Conservation (phyloP, 1,140 invertebrate species). For the Heterodera carotae region DNA sequence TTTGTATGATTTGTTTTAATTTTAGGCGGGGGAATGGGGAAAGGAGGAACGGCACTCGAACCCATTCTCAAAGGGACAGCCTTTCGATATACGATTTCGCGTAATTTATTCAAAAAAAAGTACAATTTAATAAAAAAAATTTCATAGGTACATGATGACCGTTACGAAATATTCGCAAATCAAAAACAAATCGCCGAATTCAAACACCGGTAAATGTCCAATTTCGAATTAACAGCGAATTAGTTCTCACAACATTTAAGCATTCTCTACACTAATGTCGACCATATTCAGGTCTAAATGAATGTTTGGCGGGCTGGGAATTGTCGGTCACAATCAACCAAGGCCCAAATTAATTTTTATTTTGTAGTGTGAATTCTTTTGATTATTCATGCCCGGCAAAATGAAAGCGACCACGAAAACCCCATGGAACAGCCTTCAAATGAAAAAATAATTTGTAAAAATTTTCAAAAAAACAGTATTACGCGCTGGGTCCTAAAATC, state of each 20-base stretch:
- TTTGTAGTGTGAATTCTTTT: too few relatives aligned
- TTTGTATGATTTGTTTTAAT: neutral
- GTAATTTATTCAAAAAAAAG: neutral
- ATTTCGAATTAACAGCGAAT: neutral
- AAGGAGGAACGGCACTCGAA: constrained; percentile 50
- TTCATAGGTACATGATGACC: constrained; percentile 40
- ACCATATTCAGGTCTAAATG: constrained; percentile 46
- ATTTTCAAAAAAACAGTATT: too few relatives aligned
- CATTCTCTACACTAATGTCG: constrained; percentile 26
- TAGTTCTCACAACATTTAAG: neutral
- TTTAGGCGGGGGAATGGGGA: constrained; percentile 43
- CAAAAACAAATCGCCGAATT: constrained; percentile 49
- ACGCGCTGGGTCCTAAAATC: too few relatives aligned
- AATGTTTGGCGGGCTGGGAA: too few relatives aligned
- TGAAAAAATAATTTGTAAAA: too few relatives aligned
- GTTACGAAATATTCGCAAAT: constrained; percentile 47
- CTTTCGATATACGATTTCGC: constrained; percentile 48
- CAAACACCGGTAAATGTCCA: constrained; percentile 38
- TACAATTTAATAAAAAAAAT: too few relatives aligned
- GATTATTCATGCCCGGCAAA: neutral
- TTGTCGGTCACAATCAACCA: too few relatives aligned
- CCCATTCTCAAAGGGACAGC: constrained; percentile 38
- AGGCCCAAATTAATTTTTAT: neutral
- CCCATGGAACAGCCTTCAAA: too few relatives aligned
- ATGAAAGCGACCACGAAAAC: neutral